Conservation (phyloP, 2,797 vertebrate genomes). For the Rhincodon typus region DNA sequence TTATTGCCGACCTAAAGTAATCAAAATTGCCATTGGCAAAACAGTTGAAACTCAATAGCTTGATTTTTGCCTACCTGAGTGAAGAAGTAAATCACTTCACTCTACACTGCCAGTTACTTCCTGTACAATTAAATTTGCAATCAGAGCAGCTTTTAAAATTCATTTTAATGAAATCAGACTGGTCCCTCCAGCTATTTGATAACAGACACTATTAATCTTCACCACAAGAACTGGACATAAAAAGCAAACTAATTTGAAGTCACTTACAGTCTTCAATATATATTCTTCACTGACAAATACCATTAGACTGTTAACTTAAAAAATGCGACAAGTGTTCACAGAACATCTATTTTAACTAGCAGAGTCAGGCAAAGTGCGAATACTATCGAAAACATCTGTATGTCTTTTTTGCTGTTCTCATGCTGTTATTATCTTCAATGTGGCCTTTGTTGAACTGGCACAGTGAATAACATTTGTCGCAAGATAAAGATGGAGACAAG, state of each 20-base stretch:
- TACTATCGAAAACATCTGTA: slow-evolving; percentile 3
- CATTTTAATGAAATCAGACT: slow-evolving; percentile 47
- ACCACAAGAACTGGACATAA: slow-evolving; percentile 54
- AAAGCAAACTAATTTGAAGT: slow-evolving; percentile 56
- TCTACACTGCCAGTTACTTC: slow-evolving; percentile 8
- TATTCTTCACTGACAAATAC: slow-evolving; percentile 25
- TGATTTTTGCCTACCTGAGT: slow-evolving; percentile 11
- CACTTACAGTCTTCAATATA: slow-evolving; percentile 43
- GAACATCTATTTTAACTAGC: slow-evolving; percentile 13
- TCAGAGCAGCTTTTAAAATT: slow-evolving; percentile 25
- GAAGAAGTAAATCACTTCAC: slow-evolving; percentile 25
- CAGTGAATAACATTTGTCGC: slow-evolving; percentile 33
- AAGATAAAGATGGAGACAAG: slow-evolving; percentile 33
- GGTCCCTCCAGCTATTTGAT: slow-evolving; percentile 49
- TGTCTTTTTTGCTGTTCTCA: slow-evolving; percentile 27
- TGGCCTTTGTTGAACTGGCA: slow-evolving; percentile 21
- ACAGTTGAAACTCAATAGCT: slow-evolving; percentile 10
- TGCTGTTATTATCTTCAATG: slow-evolving; percentile 30
- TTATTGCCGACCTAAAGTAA: neutral
- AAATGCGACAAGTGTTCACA: slow-evolving; percentile 8
- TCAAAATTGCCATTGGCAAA: slow-evolving; percentile 4
- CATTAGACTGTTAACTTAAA: neutral
- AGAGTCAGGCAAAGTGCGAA: neutral
- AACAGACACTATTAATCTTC: slow-evolving; percentile 53
- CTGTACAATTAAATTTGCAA: slow-evolving; percentile 32